Conservation (phyloP, 1,140 invertebrate species). For the Atopsyche davidsoni region DNA sequence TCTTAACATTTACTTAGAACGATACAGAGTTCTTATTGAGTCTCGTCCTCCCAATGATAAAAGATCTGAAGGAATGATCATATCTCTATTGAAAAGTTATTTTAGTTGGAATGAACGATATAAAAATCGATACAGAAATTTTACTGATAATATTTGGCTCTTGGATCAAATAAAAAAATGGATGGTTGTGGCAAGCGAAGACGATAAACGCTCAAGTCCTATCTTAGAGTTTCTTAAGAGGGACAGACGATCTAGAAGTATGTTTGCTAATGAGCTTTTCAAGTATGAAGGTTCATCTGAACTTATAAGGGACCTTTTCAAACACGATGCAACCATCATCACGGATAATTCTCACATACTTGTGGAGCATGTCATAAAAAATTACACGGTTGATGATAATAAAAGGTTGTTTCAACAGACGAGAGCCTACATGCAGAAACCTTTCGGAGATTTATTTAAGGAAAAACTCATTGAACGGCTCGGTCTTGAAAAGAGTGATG, state of each 20-base stretch:
- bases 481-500: background rate
- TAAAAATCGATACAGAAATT: background rate
- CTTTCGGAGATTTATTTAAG: constrained; percentile 11
- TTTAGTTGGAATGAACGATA: constrained; percentile 2
- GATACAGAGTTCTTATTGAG: constrained; percentile 14
- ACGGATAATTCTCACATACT: constrained; percentile 8
- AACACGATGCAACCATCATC: constrained; percentile 10
- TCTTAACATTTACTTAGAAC: constrained; percentile 13
- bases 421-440: constrained; percentile 16
- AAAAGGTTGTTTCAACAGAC: constrained; percentile 8
- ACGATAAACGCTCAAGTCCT: background rate
- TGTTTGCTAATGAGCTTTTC: constrained; percentile 19
- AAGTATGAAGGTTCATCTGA: background rate
- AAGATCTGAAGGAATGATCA: constrained; percentile 7
- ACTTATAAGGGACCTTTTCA: constrained; percentile 9
- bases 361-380: background rate
- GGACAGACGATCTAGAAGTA: constrained; percentile 10
- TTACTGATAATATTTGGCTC: constrained; percentile 13
- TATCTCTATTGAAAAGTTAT: constrained; percentile 6
- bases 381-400: constrained; percentile 4
- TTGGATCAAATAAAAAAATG: constrained; percentile 11
- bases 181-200: background rate
- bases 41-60: constrained; percentile 3
- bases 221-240: background rate
- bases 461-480: constrained; percentile 5